Evolutionary conservation across 1,140 invertebrate genomes (phyloP).

Genomic region (Dryas iulia): DNA sequence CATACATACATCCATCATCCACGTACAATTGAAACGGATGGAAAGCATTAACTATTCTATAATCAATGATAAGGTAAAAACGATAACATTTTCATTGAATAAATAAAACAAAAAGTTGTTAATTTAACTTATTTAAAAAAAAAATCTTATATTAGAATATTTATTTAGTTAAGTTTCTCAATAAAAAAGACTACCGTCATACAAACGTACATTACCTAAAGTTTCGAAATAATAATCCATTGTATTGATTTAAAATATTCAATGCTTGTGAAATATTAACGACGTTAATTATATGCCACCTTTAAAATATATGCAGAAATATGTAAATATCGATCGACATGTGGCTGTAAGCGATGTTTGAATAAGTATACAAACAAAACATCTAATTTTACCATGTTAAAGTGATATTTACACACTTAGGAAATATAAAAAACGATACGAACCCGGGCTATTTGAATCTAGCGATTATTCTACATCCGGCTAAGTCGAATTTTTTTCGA

Average conservation of each 20-base stretch:
- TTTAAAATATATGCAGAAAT: neutral
- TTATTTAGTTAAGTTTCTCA: neutral
- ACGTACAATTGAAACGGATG: too few species aligned
- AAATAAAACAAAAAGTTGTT: too few species aligned
- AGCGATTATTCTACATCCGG: too few species aligned
- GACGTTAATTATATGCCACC: neutral
- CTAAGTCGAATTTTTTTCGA: too few species aligned
- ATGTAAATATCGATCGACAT: neutral
- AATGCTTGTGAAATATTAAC: neutral
- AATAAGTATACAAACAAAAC: neutral
- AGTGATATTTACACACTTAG: too few species aligned
- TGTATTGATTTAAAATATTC: constrained; percentile 10
- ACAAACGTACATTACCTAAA: neutral
- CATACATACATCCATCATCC: too few species aligned
- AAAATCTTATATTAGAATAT: neutral
- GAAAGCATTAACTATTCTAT: too few species aligned
- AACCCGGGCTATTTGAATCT: too few species aligned
- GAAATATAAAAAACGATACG: too few species aligned
- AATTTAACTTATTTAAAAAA: too few species aligned
- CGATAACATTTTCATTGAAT: too few species aligned
- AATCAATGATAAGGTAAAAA: too few species aligned
- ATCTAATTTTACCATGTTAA: neutral
- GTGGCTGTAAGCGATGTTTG: neutral
- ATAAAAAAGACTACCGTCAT: neutral
- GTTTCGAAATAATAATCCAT: neutral